Conservation (phyloP, 2,113 vertebrate genomes). For the Ibidorhyncha struthersii region DNA sequence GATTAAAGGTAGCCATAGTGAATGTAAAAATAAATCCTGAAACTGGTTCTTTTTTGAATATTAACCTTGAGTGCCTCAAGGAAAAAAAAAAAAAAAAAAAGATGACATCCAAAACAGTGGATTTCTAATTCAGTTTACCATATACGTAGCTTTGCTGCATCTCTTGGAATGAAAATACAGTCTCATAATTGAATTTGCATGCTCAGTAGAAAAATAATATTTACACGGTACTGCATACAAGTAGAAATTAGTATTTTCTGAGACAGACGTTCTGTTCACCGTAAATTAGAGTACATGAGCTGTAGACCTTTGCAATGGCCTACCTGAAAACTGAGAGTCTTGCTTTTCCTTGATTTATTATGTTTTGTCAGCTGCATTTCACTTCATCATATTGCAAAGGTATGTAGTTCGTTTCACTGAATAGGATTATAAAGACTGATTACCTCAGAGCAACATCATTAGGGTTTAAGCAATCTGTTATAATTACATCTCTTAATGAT, state of each 20-base stretch:
- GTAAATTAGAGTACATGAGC: conserved; percentile 19
- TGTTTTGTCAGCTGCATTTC: conserved; percentile 77
- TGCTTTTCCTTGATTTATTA: conserved; percentile 63
- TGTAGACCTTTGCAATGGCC: neutral
- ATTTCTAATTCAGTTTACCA: neutral
- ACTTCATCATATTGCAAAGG: conserved; percentile 75
- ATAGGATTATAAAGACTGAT: conserved; percentile 67
- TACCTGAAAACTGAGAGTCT: conserved; percentile 30
- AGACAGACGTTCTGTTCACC: neutral
- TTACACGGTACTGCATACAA: neutral
- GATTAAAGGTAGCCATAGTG: neutral
- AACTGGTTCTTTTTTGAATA: neutral
- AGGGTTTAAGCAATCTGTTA: conserved; percentile 76
- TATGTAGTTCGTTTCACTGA: conserved; percentile 61
- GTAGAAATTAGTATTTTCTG: conserved; percentile 9
- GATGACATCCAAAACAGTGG: neutral
- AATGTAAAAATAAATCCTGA: neutral
- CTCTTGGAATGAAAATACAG: conserved; percentile 14
- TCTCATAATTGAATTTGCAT: conserved; percentile 34
- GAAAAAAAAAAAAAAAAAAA: neutral
- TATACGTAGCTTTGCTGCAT: neutral
- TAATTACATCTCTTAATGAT: conserved; percentile 82
- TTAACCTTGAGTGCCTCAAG: neutral
- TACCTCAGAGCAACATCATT: conserved; percentile 64
- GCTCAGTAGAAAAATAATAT: neutral